A percentile compares a stretch with the other conserved stretches of the same genome.
phyloP scores from a whole-genome alignment of 2,888 invertebrate genomes.

The Drosophila bunnanda region DNA sequence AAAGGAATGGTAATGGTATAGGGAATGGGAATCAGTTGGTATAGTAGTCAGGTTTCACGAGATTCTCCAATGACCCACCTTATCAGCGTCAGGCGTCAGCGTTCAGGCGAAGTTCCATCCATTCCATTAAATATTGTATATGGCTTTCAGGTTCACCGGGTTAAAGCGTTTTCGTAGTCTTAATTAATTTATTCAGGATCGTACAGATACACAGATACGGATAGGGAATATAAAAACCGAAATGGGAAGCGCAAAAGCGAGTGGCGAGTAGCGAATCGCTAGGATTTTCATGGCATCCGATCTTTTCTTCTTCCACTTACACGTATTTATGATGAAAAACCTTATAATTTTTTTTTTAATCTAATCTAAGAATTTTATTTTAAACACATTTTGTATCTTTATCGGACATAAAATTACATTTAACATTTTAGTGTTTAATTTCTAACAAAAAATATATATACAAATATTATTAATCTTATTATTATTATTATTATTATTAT shows the following conservation, averaged over 20 bases:
- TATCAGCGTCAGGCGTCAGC: constrained; percentile 35
- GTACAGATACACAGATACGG: constrained; percentile 9
- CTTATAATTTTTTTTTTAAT: constrained; percentile 1
- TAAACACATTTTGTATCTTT: constrained; percentile 15
- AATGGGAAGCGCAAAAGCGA: not conserved
- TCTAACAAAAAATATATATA: not conserved
- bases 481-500: constrained; percentile 14
- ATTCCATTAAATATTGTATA: constrained; percentile 10
- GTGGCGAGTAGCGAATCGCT: not conserved
- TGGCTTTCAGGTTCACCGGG: constrained; percentile 7
- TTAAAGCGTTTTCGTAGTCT: constrained; percentile 22
- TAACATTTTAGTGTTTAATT: constrained; percentile 17
- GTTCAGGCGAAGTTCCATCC: constrained; percentile 38
- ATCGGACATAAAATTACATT: constrained; percentile 14
- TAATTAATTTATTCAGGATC: constrained; percentile 43
- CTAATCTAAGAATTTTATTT: constrained; percentile 4
- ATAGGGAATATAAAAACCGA: not conserved
- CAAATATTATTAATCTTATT: constrained; percentile 6
- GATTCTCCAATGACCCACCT: constrained; percentile 13
- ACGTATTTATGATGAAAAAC: constrained; percentile 23
- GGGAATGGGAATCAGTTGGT: constrained; percentile 9
- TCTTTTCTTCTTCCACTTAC: constrained; percentile 15
- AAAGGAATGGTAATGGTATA: not conserved
- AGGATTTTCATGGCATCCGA: constrained; percentile 14
- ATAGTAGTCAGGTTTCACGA: constrained; percentile 12